Base-by-base conservation (phyloP, 2,888 invertebrate genomes). In the Sinodicranocentrus sp. region DNA sequence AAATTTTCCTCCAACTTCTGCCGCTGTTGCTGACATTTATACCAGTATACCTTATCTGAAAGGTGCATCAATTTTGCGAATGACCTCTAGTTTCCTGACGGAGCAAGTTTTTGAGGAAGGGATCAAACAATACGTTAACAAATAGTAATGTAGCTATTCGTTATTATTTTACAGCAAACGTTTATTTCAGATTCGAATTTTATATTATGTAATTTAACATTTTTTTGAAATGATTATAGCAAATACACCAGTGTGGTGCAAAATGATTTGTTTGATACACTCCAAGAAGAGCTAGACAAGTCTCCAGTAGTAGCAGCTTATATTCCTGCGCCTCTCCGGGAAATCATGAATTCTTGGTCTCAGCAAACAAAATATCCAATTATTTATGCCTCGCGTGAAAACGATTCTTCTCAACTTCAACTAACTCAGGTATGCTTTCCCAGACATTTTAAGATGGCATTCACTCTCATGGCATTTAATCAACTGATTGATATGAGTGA, bases 301-400 rank as follows among this genome's bases (percentile, higher is more conserved):
- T 48, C 65, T 15, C 21, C 82, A 1, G 17, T 68, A 21, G 77
- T 82, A 21, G 79, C 84, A 13, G 2, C 59, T 5, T 33, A 52
- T 1, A 68, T 85, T 0, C 84, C 86, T 8, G 75, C 87, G 1
- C 57, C 82, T 0, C 87, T 90, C 2, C 87, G 89, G 75, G 84
- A 85, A 26, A 90, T 92, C 59, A 91, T 91, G 89, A 90, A 90
- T 76, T 90, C 90, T n/a, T 91, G 91, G 91, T 91, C 91, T 2
- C 88, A 90, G 33, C 91, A 91, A 86, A 89, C 90, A 70, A 90
- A 90, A 13, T 90, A 88, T 86, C 91, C 90, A 3, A 86, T 90
- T 1, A 82, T 90, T 8, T 89, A 84, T 15, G 88, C 90, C 26
- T 54, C 57, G 2, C 17, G 13, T 5, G 21, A 48, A 8, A 23